Conservation (phyloP, 1,140 invertebrate species). For the Cydia pomonella region DNA sequence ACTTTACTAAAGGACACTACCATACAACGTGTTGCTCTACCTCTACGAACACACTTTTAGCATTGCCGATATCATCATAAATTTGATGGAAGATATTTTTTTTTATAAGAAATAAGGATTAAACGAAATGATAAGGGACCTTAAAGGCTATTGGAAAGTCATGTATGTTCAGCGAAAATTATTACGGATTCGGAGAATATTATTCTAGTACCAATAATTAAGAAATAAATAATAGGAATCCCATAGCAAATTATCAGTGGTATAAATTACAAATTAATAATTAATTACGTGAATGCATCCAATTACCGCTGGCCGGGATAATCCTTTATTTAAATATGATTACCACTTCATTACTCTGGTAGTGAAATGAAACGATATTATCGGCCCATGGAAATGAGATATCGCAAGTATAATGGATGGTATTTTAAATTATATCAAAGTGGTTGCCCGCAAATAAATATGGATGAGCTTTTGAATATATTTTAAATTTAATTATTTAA, state of each 20-base stretch:
- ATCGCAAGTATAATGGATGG: background rate
- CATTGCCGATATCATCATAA: too few species aligned
- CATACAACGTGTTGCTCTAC: too few species aligned
- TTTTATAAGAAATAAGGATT: too few species aligned
- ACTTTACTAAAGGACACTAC: too few species aligned
- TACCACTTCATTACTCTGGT: constrained; percentile 11
- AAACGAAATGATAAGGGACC: too few species aligned
- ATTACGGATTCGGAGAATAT: too few species aligned
- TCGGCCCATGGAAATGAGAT: background rate
- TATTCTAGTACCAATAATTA: background rate
- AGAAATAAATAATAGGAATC: too few species aligned
- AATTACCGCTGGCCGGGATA: background rate
- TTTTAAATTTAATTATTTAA: too few species aligned
- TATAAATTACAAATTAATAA: constrained; percentile 12
- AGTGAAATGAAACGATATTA: constrained; percentile 17
- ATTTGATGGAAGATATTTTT: too few species aligned
- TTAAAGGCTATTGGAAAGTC: too few species aligned
- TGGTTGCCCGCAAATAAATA: constrained; percentile 3
- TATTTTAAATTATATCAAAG: background rate
- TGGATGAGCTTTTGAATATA: background rate
- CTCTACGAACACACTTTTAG: too few species aligned
- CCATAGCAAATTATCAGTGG: constrained; percentile 14
- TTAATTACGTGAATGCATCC: constrained; percentile 22
- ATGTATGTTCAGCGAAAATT: too few species aligned
- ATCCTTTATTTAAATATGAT: constrained; percentile 28